Conservation (phyloP, 2,113 vertebrate genomes). For the Elanus axillaris region DNA sequence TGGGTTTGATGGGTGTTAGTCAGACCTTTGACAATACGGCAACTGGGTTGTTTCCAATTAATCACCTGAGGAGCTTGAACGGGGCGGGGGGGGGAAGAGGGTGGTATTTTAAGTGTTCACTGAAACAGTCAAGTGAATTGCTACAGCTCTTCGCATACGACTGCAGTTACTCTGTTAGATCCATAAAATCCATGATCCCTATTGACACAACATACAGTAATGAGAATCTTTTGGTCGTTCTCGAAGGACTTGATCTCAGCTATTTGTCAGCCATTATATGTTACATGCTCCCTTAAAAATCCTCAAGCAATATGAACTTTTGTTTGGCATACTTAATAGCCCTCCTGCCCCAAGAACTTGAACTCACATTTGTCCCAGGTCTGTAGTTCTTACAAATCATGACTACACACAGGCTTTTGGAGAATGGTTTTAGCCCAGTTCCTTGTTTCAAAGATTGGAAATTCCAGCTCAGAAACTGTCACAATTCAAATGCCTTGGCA, state of each 20-base stretch:
- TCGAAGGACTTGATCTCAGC: not conserved
- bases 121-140: not conserved
- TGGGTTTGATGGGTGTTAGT: slow-evolving; percentile 40
- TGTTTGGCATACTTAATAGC: not conserved
- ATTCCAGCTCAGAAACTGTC: slow-evolving; percentile 38
- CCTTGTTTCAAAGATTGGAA: slow-evolving; percentile 42
- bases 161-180: not conserved
- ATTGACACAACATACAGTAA: not conserved
- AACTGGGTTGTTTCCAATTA: slow-evolving; percentile 35
- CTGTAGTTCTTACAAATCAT: not conserved
- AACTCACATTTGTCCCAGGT: not conserved
- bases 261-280: not conserved
- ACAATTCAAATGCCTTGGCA: slow-evolving; percentile 40
- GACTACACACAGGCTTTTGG: not conserved
- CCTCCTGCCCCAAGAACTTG: not conserved
- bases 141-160: not conserved
- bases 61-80: slow-evolving; percentile 9
- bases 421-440: slow-evolving; percentile 2
- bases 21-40: slow-evolving; percentile 28
- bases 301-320: not conserved
- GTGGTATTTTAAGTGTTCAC: not conserved
- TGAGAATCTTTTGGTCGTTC: not conserved
- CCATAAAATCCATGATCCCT: not conserved
- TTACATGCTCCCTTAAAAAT: not conserved
- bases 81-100: not conserved